phyloP scores from a whole-genome alignment of 2,797 vertebrate genomes.

The Coregonus sp. region DNA sequence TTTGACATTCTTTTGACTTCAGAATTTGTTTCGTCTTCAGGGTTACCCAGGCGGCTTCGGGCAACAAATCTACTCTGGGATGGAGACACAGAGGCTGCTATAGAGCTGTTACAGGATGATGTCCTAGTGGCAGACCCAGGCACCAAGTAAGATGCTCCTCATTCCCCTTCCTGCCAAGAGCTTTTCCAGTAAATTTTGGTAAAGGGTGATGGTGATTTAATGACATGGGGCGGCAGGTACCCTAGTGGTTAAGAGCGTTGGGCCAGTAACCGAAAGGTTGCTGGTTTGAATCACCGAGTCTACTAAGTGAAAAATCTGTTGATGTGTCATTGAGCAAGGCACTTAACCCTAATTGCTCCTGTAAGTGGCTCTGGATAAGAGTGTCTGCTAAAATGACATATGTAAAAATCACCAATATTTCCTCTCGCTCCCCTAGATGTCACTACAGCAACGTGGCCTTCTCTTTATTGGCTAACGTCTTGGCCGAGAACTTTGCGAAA shows the following conservation, averaged over 20 bases:
- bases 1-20: background rate
- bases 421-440: slow-evolving; percentile 71
- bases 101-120: slow-evolving; percentile 84
- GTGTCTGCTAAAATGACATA: background rate
- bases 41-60: slow-evolving; percentile 85
- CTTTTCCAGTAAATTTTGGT: background rate
- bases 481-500: slow-evolving; percentile 76
- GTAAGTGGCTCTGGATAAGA: too few relatives aligned
- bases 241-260: too few relatives aligned
- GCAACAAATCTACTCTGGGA: slow-evolving; percentile 88
- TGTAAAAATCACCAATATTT: background rate
- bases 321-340: too few relatives aligned
- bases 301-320: too few relatives aligned
- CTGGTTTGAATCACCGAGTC: too few relatives aligned
- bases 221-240: background rate
- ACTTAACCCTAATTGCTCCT: too few relatives aligned
- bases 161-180: too few relatives aligned
- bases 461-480: slow-evolving; percentile 84
- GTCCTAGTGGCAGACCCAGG: slow-evolving; percentile 89
- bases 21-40: slow-evolving; percentile 58
- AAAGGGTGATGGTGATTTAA: background rate
- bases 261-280: too few relatives aligned
- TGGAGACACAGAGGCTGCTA: slow-evolving; percentile 81
- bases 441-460: slow-evolving; percentile 94
- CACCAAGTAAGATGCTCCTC: slow-evolving; percentile 79